phyloP scores from a whole-genome alignment of 2,888 invertebrate species.

The Noctua janthe region DNA sequence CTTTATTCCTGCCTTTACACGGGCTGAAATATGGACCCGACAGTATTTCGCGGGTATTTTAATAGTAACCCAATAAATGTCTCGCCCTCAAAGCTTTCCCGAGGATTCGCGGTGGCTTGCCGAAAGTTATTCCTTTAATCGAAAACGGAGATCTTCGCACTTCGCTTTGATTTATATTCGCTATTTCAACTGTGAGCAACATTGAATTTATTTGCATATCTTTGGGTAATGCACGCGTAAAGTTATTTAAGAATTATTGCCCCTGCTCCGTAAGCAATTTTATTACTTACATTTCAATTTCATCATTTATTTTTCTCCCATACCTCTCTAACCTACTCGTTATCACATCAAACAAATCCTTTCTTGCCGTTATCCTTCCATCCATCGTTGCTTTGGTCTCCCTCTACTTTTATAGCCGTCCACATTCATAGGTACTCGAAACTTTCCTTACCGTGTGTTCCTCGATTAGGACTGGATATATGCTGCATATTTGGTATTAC shows the following conservation, averaged over 20 bases:
- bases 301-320: not conserved
- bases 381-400: not conserved
- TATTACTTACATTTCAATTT: not conserved
- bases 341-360: not conserved
- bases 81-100: slow-evolving; percentile 22
- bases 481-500: not conserved
- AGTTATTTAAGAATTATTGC: slow-evolving; percentile 65
- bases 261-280: not conserved
- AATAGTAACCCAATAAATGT: slow-evolving; percentile 49
- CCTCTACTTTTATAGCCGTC: not conserved
- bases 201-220: slow-evolving; percentile 72
- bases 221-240: slow-evolving; percentile 56
- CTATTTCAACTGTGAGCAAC: slow-evolving; percentile 61
- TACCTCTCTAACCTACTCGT: not conserved
- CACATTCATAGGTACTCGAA: not conserved
- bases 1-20: slow-evolving; percentile 13
- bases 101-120: slow-evolving; percentile 19
- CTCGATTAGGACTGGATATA: not conserved
- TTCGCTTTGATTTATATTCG: slow-evolving; percentile 63
- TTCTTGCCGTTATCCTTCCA: not conserved
- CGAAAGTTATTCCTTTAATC: slow-evolving; percentile 55
- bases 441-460: not conserved
- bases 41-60: slow-evolving; percentile 33
- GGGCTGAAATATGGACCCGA: slow-evolving; percentile 22
- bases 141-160: slow-evolving; percentile 42